Percentiles rank a stretch among this genome's conserved stretches.
Conservation (phyloP, 2,113 vertebrate genomes). For the Glaucidium brasilianum region DNA sequence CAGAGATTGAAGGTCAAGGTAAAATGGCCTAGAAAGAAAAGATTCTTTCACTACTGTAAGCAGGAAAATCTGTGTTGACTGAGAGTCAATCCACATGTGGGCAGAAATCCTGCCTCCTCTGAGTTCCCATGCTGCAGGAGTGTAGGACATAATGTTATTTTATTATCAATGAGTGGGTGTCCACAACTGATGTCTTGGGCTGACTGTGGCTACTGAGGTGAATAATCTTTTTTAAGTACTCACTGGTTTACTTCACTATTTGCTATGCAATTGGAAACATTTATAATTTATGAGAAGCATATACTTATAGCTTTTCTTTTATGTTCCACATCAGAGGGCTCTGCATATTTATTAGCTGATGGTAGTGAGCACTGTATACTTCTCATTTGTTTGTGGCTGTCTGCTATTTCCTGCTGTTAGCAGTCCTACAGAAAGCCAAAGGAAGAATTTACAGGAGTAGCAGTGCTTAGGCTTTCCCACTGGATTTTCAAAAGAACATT, state of each 20-base stretch:
- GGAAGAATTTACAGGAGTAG: background rate
- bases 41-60: background rate
- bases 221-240: background rate
- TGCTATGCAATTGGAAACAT: background rate
- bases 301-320: background rate
- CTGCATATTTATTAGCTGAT: conserved; percentile 9
- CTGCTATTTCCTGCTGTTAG: background rate
- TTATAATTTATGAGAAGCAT: background rate
- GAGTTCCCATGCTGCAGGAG: background rate
- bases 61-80: background rate
- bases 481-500: background rate
- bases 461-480: rapidly evolving
- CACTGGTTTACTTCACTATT: background rate
- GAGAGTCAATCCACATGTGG: background rate
- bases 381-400: conserved; percentile 14
- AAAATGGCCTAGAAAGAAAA: background rate
- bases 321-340: conserved; percentile 13
- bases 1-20: background rate
- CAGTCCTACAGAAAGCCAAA: background rate
- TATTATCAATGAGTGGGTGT: background rate
- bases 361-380: background rate
- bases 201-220: background rate
- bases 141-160: background rate
- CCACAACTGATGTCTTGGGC: background rate
- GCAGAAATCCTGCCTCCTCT: background rate